phyloP scores from a whole-genome alignment of 2,888 invertebrate genomes.

The Molorchus minor region DNA sequence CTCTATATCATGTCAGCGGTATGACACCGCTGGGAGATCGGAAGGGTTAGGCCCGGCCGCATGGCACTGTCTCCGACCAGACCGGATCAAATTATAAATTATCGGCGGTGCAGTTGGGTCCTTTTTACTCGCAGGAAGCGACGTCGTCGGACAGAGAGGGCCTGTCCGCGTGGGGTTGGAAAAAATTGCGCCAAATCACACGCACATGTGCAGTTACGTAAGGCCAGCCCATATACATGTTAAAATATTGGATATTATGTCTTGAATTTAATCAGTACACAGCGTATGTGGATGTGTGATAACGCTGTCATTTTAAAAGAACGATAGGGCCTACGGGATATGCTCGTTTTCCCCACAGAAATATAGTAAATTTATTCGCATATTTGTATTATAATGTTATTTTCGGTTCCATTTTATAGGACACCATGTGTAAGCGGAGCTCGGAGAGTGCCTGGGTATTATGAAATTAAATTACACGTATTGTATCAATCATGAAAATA shows the following conservation, averaged over 20 bases:
- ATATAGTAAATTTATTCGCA: conserved; percentile 58
- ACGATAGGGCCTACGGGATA: conserved; percentile 62
- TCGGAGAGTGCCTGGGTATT: conserved; percentile 11
- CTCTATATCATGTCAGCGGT: conserved; percentile 57
- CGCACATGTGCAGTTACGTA: conserved; percentile 51
- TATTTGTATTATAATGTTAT: conserved; percentile 55
- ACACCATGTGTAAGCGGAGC: conserved; percentile 31
- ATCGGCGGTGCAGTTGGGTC: neutral
- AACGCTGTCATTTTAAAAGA: conserved; percentile 62
- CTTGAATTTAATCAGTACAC: conserved; percentile 62
- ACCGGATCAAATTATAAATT: conserved; percentile 17
- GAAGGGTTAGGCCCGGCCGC: conserved; percentile 53
- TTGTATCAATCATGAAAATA: conserved; percentile 11
- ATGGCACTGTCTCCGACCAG: conserved; percentile 32
- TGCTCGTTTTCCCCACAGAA: conserved; percentile 57
- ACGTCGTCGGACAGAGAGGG: neutral
- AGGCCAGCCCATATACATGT: conserved; percentile 52
- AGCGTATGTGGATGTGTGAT: conserved; percentile 59
- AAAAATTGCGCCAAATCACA: conserved; percentile 47
- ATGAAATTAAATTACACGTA: conserved; percentile 17
- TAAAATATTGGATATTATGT: conserved; percentile 57
- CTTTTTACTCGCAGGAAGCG: neutral
- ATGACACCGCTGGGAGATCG: conserved; percentile 55
- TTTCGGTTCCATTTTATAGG: conserved; percentile 43
- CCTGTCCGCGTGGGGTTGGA: neutral